Evolutionary conservation across 1,140 invertebrate species (phyloP).

Genomic region (Hycleus phaleratus): DNA sequence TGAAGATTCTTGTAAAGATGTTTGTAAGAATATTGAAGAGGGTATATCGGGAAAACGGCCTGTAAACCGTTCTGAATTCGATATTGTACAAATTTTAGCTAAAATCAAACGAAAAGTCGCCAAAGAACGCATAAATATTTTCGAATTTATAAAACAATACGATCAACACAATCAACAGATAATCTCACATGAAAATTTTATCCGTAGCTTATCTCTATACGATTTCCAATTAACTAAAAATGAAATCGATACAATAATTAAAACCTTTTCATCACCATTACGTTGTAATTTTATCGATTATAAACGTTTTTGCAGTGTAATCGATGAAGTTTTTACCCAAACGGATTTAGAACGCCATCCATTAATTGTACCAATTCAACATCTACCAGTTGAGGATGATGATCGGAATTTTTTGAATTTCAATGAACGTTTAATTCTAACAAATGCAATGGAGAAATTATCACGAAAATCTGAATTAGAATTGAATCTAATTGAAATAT

Average conservation of each 20-base stretch:
- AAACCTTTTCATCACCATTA: conserved; percentile 51
- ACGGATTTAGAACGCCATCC: conserved; percentile 54
- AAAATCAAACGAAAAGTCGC: conserved; percentile 65
- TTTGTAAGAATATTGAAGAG: conserved; percentile 15
- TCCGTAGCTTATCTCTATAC: conserved; percentile 51
- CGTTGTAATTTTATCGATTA: conserved; percentile 53
- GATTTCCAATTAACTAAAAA: conserved; percentile 51
- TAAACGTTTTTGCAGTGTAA: conserved; percentile 50
- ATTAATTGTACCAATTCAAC: conserved; percentile 53
- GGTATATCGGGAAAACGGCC: conserved; percentile 17
- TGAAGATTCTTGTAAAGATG: conserved; percentile 30
- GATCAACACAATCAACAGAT: conserved; percentile 52
- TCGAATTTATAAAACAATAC: conserved; percentile 55
- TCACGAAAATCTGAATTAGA: conserved; percentile 53
- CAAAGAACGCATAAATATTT: conserved; percentile 52
- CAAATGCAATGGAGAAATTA: conserved; percentile 54
- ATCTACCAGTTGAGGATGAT: conserved; percentile 51
- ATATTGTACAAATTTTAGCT: conserved; percentile 59
- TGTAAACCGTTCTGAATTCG: conserved; percentile 42
- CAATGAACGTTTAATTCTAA: conserved; percentile 53
- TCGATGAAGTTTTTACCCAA: conserved; percentile 59
- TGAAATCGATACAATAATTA: conserved; percentile 50
- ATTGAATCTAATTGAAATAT: conserved; percentile 41
- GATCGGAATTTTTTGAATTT: conserved; percentile 59
- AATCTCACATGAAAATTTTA: conserved; percentile 55